phyloP scores from a whole-genome alignment of 53 echinoderm and acorn worm species.

The Pentamera pediparva region DNA sequence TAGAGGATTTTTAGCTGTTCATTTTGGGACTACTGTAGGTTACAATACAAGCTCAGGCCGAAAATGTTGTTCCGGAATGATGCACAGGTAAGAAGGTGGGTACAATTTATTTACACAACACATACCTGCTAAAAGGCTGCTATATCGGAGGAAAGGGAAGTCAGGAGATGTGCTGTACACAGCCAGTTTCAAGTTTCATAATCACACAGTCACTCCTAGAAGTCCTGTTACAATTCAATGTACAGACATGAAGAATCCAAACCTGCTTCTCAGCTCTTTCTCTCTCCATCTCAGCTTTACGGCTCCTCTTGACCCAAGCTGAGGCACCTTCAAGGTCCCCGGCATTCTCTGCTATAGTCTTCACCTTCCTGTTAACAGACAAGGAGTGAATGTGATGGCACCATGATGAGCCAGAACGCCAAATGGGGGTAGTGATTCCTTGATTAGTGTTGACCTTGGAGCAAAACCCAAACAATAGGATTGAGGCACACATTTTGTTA shows the following conservation, averaged over 20 bases:
- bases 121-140: no score
- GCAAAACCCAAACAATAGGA: not conserved
- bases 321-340: conserved; percentile 57
- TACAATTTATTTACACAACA: no score
- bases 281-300: conserved; percentile 65
- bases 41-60: no score
- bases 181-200: not conserved
- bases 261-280: conserved; percentile 75
- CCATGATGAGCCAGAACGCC: not conserved
- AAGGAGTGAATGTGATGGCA: not conserved
- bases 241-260: not conserved
- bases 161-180: no score
- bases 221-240: not conserved
- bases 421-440: not conserved
- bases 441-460: not conserved
- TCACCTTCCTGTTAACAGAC: conserved; percentile 73
- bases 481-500: not conserved
- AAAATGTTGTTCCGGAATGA: no score
- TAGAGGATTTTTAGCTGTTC: no score
- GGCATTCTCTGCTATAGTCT: conserved; percentile 67
- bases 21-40: no score
- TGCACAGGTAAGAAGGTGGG: no score
- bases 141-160: no score
- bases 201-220: not conserved
- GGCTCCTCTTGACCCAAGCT: conserved; percentile 81